Evolutionary conservation across 2,113 vertebrate genomes (phyloP).

Genomic region (Alligator sinensis): DNA sequence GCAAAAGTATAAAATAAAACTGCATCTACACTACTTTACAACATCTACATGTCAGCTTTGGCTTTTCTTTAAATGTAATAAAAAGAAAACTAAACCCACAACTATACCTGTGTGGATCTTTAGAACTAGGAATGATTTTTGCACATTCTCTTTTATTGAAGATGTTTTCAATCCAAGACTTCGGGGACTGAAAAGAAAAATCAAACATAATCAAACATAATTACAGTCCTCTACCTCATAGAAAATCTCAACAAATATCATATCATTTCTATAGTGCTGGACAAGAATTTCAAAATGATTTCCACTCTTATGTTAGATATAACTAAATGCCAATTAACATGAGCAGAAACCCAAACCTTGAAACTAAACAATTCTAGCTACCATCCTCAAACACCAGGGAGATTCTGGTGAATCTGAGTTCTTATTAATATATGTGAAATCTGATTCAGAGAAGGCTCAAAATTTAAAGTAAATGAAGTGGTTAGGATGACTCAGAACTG

Average conservation of each 20-base stretch:
- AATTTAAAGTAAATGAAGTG: background rate
- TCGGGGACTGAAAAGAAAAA: constrained; percentile 82
- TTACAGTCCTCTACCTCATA: background rate
- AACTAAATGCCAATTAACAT: background rate
- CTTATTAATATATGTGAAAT: background rate
- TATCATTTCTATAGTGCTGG: background rate
- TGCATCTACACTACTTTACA: background rate
- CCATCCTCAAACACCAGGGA: background rate
- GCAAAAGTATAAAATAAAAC: background rate
- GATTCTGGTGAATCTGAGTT: background rate
- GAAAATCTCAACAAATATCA: background rate
- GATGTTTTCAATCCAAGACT: constrained; percentile 92
- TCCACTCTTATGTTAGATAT: fast-evolving
- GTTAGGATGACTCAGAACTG: background rate
- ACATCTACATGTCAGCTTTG: background rate
- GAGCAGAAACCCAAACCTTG: background rate
- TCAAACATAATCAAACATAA: background rate
- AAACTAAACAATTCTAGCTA: background rate
- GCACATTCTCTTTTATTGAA: constrained; percentile 93
- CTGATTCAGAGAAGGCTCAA: background rate
- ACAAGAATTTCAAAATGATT: background rate
- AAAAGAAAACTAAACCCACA: background rate
- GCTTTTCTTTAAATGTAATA: background rate
- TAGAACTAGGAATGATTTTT: constrained; percentile 87
- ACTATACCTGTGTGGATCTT: constrained; percentile 87